Base-by-base conservation (phyloP, 1,140 invertebrate genomes). In the Drosophila ogumai region DNA sequence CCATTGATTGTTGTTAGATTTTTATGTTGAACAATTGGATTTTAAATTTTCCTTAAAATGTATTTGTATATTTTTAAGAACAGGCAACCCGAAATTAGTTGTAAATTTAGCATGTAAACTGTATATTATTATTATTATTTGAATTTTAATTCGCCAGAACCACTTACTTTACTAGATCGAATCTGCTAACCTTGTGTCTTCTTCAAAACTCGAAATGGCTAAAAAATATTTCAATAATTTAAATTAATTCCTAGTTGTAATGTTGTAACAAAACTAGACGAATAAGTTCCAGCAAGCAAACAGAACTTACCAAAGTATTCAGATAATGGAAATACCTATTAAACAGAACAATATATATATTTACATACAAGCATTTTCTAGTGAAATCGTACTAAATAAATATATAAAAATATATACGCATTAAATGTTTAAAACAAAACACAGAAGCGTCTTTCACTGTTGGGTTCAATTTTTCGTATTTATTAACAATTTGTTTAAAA, bases 341-440 rank as follows among this genome's bases (percentile, higher is more conserved):
- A 64, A 74, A 73, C 52, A 82, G 61, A 75, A 69, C 61, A 75
- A 49, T 19, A 84, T 85, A 84, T 86, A 88, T 85, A 90, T 90
- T 90, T 90, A 90, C 85, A 90, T 90, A 90, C 81, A 81, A 84
- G 85, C 81, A 90, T 90, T 90, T 90, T 90, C 85, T 90, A 90
- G 85, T 90, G 85, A 90, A 90, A 90, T 90, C 74, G 32, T 81
- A 66, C 47, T 80, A 73, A 80, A 77, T 81, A 80, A 66, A 55
- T 28, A 28, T 6, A 55, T 28, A 28, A 28, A 28, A 28, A 28
- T 28, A 75, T 75, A 75, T 65, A 65, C 19, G 58, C 75, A 78
- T 78, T 78, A 71, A 78, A 78, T 78, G 74, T 78, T 78, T 22
- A 43, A 50, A 77, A 43, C 41, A 36, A 50, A 49, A 64, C 15